These are phyloP conservation scores for Larimichthys polyactis DNA, from an alignment of 2,113 vertebrate species.

Conservation along the genomic window DNA sequence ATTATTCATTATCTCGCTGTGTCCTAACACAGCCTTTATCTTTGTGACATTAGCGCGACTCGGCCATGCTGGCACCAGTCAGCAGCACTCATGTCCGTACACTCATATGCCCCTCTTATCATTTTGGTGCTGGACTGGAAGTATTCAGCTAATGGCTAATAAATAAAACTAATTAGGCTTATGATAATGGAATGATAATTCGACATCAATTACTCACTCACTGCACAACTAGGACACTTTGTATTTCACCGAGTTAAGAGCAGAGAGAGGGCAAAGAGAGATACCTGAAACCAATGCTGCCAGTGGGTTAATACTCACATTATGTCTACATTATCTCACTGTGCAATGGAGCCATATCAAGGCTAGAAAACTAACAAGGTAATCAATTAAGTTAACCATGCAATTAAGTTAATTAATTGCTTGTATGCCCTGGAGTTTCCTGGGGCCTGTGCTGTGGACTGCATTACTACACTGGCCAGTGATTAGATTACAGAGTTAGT, in stretches of 20 bases:
- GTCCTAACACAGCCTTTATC: slow-evolving; percentile 48
- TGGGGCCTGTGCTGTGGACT: slow-evolving; percentile 67
- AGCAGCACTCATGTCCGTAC: slow-evolving; percentile 33
- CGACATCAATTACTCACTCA: slow-evolving; percentile 64
- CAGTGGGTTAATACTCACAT: slow-evolving; percentile 65
- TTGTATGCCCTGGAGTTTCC: slow-evolving; percentile 78
- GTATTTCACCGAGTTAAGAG: slow-evolving; percentile 49
- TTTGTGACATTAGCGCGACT: slow-evolving; percentile 46
- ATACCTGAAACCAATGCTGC: slow-evolving; percentile 59
- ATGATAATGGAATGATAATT: slow-evolving; percentile 68
- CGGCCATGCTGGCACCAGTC: slow-evolving; percentile 38
- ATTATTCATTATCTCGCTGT: slow-evolving; percentile 36
- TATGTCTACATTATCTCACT: slow-evolving; percentile 73
- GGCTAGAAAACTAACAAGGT: slow-evolving; percentile 78
- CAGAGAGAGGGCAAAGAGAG: slow-evolving; percentile 23
- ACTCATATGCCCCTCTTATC: slow-evolving; percentile 40
- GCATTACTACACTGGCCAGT: slow-evolving; percentile 70
- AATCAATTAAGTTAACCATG: slow-evolving; percentile 82
- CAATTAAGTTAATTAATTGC: slow-evolving; percentile 84
- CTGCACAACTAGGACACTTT: slow-evolving; percentile 55
- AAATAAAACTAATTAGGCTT: slow-evolving; percentile 78
- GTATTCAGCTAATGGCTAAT: slow-evolving; percentile 69
- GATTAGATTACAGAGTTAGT: slow-evolving; percentile 79
- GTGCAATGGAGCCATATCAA: slow-evolving; percentile 72
- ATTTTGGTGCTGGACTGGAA: slow-evolving; percentile 42